Evolutionary conservation across 2,888 invertebrate genomes (phyloP), one percentile per base, ranked within the genome.

Genomic region (Geophilus truncorum): DNA sequence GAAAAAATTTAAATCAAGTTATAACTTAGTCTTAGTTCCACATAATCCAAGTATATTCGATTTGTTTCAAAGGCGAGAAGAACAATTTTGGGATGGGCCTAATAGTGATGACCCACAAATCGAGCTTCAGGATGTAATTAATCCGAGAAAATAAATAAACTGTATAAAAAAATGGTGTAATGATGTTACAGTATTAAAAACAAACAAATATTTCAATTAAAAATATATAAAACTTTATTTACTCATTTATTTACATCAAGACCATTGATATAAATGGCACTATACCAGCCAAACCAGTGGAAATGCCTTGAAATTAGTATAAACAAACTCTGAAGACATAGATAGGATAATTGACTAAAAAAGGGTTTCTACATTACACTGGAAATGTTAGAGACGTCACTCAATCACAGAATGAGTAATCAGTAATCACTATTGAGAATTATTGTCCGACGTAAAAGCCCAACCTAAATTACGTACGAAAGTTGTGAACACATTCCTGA

Each of bases 391-490:
- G 45, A 5, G 2, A 45, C n/a, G n/a, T 51, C 2, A 51, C 51
- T 51, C 51, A 51, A 70, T 25, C 28, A 25, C 70, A 25, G 70
- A 28, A 62, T 62, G 23, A 62, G 23, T 25, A 23, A 23, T 62
- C 23, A 62, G 18, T 62, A 62, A 28, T 70, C 70, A 70, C 70
- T 70, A 28, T 18, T n/a, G 18, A 10, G 77, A 32, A 32, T 70
- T 78, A 30, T 79, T 79, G 7, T 79, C 79, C 18, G 79, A 79
- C 21, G 79, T 79, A 36, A 79, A 79, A 1, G 79, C 79, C 79
- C 79, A 79, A n/a, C 79, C 79, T 30, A 79, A 36, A 32, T 79
- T 79, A 7, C 79, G 57, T 21, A 79, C 62, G 18, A 79, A 79
- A 25, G 79, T 79, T 12, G 79, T 79, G 57, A 79, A 57, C 5